Evolutionary conservation across 2,888 invertebrate species (phyloP), one percentile per base, ranked within the genome.

Genomic region (Noctua comes): DNA sequence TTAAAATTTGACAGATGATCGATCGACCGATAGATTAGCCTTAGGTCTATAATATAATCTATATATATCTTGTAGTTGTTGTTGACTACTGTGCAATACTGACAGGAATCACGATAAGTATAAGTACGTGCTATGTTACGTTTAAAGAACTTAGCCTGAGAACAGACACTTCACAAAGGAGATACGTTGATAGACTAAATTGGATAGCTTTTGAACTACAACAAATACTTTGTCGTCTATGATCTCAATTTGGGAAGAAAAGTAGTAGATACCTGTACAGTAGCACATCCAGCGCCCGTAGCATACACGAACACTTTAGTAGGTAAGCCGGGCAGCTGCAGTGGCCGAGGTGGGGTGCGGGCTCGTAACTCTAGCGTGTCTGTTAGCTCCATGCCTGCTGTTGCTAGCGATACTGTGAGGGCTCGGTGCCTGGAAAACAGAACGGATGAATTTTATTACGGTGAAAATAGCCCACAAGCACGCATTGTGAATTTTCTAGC

Each of bases 221-320:
- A 27, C 3, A 16, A 65, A 40, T 68, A 27, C 3, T 24, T 11
- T 27, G 11, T 1, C 6, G 11, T 1, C 6, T n/a, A 40, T 0
- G 70, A 54, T n/a, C 2, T 11, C 0, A 57, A n/a, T 21, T n/a
- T 1, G 43, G 8, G 27, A 21, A 4, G 7, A 31, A 31, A 57
- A 11, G 7, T 13, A 21, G 40, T 21, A 40, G 11, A 13, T 80
- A 88, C 98, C 97, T 98, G 97, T 6, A 98, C 97, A 62, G 98
- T 98, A 73, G 98, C 98, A 90, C 98, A 98, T 0, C 98, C 98
- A 36, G 98, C 98, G 0, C 98, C 98, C 1, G 98, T 98, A 4
- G 98, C 98, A 80, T 98, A 98, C 0, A 98, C 97, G 84, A 98
- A 98, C n/a, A 98, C 97, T 92, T 98, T 98, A 0, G 98, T 98